A percentile compares a stretch with the other conserved stretches of the same genome.
These are phyloP conservation scores for Oceanites oceanicus DNA, from an alignment of 2,113 vertebrate genomes.

Conservation along the genomic window DNA sequence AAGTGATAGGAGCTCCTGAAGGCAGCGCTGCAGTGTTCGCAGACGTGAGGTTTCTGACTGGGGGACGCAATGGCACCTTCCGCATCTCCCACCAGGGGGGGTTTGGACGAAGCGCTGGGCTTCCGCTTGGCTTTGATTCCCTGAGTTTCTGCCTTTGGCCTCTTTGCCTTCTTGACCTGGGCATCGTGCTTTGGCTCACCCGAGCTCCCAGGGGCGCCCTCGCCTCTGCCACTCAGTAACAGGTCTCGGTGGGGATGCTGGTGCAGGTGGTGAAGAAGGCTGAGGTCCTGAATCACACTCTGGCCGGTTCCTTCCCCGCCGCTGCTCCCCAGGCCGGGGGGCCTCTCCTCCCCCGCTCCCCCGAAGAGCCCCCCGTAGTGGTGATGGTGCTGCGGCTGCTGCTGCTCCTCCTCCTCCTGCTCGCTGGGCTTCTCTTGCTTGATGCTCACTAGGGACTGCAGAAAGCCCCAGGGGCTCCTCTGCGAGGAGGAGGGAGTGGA, in stretches of 20 bases:
- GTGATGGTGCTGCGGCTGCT: conserved; percentile 68
- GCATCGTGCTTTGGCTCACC: conserved; percentile 84
- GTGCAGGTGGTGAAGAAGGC: conserved; percentile 79
- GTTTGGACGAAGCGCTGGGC: conserved; percentile 80
- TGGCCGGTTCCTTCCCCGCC: conserved; percentile 81
- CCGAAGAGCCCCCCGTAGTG: conserved; percentile 77
- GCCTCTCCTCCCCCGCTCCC: conserved; percentile 78
- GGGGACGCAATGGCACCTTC: conserved; percentile 88
- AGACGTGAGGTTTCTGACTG: conserved; percentile 96
- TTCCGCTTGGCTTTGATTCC: conserved; percentile 93
- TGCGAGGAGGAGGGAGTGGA: conserved; percentile 66
- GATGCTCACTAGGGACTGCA: conserved; percentile 90
- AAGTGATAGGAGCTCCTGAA: conserved; percentile 99
- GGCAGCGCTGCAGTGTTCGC: conserved; percentile 96
- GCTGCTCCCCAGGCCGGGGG: conserved; percentile 78
- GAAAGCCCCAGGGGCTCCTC: conserved; percentile 82
- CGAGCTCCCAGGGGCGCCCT: conserved; percentile 49
- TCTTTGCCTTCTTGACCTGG: conserved; percentile 86
- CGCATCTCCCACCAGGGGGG: conserved; percentile 85
- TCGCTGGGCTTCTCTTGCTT: conserved; percentile 90
- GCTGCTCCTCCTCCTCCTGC: conserved; percentile 84
- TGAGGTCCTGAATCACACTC: conserved; percentile 91
- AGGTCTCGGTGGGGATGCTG: conserved; percentile 75
- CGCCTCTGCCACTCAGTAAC: conserved; percentile 62
- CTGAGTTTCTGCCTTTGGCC: conserved; percentile 91